Base-by-base conservation (phyloP, 2,797 vertebrate species). In the Leptodactylus fallax region DNA sequence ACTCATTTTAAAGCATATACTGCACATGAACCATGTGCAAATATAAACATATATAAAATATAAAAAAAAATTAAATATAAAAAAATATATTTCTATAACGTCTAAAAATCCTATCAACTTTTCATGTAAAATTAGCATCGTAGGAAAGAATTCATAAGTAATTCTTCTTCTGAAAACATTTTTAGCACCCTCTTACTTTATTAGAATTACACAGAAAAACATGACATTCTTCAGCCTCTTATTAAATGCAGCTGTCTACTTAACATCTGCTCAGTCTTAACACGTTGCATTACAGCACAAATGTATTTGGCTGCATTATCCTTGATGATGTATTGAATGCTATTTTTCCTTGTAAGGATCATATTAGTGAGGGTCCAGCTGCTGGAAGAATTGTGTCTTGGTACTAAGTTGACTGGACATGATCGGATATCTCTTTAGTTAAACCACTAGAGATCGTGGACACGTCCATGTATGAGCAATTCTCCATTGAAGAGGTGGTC, bases 241-340 rank as follows among this genome's bases (percentile, higher is more conserved):
- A 81, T 86, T 81, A 80, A 86, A 71, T 60, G 53, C 85, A 86
- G 77, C 85, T 86, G 85, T 80, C 65, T 72, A 49, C 36, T 60
- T 21, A 23, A 77, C 83, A 85, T 85, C 83, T 85, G 83, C 69
- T 85, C 83, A 19, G 3, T 23, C 71, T 85, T 85, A 85, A 61
- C 55, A 85, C 55, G 23, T 85, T 85, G 71, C 58, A 25, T 77
- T 72, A 72, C 27, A 7, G 69, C 69, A 19, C 69, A 77, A 49
- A 77, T 72, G n/a, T 74, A 47, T 74, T 56, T 83, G 14, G 56
- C 58, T 23, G 36, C n/a, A 61, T 76, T 85, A 56, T 84, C 55
- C 45, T 60, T 74, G 71, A 19, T 47, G 17, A 77, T 77, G 45
- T 77, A 51, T 23, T 77, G 19, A 77, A 76, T 23, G 9, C 0